These are phyloP conservation scores for Sorex fumeus DNA, from an alignment of 2,113 vertebrate genomes.

Conservation along the genomic window DNA sequence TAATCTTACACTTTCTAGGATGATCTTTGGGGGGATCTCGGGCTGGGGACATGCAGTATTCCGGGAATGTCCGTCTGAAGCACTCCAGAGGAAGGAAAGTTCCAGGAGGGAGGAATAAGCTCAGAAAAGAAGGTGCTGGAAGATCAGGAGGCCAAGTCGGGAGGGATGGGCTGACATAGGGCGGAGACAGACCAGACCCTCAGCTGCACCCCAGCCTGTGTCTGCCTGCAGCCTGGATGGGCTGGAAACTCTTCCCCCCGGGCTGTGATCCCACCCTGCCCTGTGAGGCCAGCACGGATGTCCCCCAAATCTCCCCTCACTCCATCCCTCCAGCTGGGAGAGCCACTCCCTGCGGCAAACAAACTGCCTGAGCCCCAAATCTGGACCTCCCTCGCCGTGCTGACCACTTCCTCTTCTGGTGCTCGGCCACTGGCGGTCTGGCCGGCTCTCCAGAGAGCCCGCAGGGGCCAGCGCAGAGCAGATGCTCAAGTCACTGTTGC, in stretches of 20 bases:
- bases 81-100: conserved; percentile 24
- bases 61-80: not conserved
- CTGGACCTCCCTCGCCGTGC: conserved; percentile 58
- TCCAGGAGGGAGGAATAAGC: not conserved
- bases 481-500: not conserved
- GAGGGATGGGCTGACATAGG: not conserved
- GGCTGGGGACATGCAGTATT: not conserved
- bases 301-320: not conserved
- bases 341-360: conserved; percentile 63
- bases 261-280: not conserved
- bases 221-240: too few species aligned
- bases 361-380: conserved; percentile 42
- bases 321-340: conserved; percentile 63
- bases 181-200: not conserved
- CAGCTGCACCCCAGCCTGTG: too few species aligned
- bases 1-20: conserved; percentile 8
- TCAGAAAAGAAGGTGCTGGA: not conserved
- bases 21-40: not conserved
- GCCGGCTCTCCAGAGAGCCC: not conserved
- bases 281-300: conserved; percentile 24
- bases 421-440: not conserved
- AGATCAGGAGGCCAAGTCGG: not conserved
- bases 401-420: conserved; percentile 71
- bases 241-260: too few species aligned
- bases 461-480: not conserved